Evolutionary conservation across 2,797 vertebrate species (phyloP), one percentile per base, ranked within the genome.

Genomic region (Poecile montanus): DNA sequence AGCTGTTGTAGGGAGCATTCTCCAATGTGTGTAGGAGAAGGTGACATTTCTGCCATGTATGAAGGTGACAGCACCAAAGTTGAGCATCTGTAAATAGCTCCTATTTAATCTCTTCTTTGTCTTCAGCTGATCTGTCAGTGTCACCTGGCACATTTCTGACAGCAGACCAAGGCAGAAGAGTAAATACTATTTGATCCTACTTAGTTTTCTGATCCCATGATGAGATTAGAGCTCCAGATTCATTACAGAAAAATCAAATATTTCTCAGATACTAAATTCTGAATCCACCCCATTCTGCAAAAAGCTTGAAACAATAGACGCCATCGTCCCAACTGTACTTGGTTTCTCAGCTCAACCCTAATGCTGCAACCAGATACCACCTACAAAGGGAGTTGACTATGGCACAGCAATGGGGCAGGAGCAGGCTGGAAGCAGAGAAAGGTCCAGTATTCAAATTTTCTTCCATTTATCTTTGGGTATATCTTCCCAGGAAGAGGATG

Each of bases 61-160:
- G 75, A 82, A 89, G 80, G 86, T 91, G 60, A 91, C 38, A 79
- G 61, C 85, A 85, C 25, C 47, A 16, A 86, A 95, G 73, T 62
- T 60, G 70, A 92, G 66, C 66, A 93, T 85, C 89, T 91, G 84
- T 62, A 89, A 93, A 85, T 30, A 89, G 61, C 18, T 95, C 71
- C 60, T 70, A 12, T 78, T 91, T 88, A 5, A 84, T 78, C n/a
- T 54, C 13, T 93, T 56, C 81, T 80, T 80, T 89, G 76, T 53
- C 44, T 91, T 66, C 21, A 38, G 3, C 32, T 30, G 62, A 62
- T 72, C 71, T 80, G 51, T 56, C 54, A 66, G 70, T 9, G 38
- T 66, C 60, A 65, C 0, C 21, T 81, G 76, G 38, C 70, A 70
- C 38, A 27, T 80, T 82, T 67, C 85, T 92, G 84, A 44, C 65